Evolutionary conservation across 2,888 invertebrate genomes (phyloP).

Genomic region (Agrochola macilenta): DNA sequence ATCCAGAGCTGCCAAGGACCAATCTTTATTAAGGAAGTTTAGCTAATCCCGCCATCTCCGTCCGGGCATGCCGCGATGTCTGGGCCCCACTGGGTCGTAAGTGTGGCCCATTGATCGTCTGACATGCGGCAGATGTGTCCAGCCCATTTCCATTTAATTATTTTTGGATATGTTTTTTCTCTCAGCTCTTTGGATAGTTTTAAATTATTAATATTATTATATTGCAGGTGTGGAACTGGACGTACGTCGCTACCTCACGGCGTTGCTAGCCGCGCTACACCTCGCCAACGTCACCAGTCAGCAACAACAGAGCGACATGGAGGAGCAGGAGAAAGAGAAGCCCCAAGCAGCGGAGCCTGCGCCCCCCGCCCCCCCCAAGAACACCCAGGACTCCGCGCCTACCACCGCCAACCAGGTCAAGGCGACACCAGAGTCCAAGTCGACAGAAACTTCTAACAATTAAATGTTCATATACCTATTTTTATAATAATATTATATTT

Average conservation of each 20-base stretch:
- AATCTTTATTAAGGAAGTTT: too few species aligned
- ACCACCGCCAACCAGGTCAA: conserved; percentile 80
- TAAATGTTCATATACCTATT: conserved; percentile 47
- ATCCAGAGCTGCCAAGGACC: too few species aligned
- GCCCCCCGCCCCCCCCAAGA: conserved; percentile 64
- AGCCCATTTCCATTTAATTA: background rate
- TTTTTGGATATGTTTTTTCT: background rate
- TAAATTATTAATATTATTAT: background rate
- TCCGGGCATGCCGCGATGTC: too few species aligned
- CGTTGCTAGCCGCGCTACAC: conserved; percentile 85
- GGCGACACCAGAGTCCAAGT: conserved; percentile 84
- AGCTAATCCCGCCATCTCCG: too few species aligned
- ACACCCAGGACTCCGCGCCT: conserved; percentile 71
- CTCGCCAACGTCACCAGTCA: conserved; percentile 84
- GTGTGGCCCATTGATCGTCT: too few species aligned
- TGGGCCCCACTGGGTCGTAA: too few species aligned
- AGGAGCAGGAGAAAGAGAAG: conserved; percentile 62
- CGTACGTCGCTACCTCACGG: conserved; percentile 85
- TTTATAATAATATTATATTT: conserved; percentile 60
- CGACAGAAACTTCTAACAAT: conserved; percentile 73
- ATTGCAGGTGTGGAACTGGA: conserved; percentile 84
- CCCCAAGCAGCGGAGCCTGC: conserved; percentile 69
- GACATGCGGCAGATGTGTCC: too few species aligned
- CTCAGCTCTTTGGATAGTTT: background rate
- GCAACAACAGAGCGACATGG: conserved; percentile 75